Conservation (phyloP, 2,797 vertebrate species). For the Avahi laniger region DNA sequence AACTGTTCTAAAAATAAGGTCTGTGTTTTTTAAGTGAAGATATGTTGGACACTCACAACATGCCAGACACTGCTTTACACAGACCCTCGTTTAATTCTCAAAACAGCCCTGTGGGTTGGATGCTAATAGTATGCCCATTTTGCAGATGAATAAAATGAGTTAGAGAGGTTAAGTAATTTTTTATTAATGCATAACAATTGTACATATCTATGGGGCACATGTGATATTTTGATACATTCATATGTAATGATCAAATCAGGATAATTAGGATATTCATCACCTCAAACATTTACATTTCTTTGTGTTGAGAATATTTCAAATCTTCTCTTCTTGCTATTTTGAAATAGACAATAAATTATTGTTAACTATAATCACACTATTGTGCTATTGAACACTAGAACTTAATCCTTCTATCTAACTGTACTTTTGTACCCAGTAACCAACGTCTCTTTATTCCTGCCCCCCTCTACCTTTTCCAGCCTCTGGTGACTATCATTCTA, state of each 20-base stretch:
- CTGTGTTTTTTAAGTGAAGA: not conserved
- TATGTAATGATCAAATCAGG: not conserved
- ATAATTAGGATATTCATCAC: not conserved
- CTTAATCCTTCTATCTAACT: not conserved
- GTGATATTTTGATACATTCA: not conserved
- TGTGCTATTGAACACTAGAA: not conserved
- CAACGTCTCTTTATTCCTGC: not conserved
- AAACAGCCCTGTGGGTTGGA: no score
- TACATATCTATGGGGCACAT: not conserved
- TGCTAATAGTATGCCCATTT: not conserved
- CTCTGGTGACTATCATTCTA: not conserved
- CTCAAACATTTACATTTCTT: not conserved
- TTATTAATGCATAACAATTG: not conserved
- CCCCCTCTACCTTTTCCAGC: not conserved
- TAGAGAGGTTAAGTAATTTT: not conserved
- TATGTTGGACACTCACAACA: fast-evolving
- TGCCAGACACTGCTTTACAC: not conserved
- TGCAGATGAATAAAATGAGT: not conserved
- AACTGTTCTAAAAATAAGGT: not conserved
- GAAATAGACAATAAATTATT: not conserved
- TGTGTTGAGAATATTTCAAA: not conserved
- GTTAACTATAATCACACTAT: not conserved
- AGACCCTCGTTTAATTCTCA: not conserved
- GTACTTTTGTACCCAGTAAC: not conserved
- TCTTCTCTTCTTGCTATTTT: not conserved